A percentile compares a stretch with the other conserved stretches of the same genome.
Conservation (phyloP, 2,797 vertebrate genomes). For the Rhinophrynus dorsalis region DNA sequence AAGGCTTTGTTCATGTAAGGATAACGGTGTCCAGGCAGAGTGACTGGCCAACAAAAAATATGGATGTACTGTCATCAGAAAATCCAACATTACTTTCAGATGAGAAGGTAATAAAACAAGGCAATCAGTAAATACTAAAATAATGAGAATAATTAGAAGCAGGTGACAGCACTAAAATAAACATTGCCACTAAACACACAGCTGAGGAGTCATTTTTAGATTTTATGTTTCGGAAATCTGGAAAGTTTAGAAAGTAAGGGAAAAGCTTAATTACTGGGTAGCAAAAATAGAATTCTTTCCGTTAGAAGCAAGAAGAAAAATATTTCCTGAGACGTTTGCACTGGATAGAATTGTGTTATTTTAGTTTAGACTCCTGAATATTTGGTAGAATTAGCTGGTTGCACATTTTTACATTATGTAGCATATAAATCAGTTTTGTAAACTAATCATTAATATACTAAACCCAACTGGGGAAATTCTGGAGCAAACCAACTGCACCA, state of each 20-base stretch:
- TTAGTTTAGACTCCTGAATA: not conserved
- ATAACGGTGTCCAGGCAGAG: constrained; percentile 8
- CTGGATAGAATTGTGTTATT: too few relatives aligned
- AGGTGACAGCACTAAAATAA: constrained; percentile 9
- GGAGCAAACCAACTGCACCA: too few relatives aligned
- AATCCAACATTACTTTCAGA: not conserved
- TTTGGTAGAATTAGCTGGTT: not conserved
- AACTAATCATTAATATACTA: too few relatives aligned
- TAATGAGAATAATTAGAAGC: constrained; percentile 20
- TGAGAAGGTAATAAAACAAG: constrained; percentile 12
- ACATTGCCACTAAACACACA: not conserved
- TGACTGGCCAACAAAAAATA: constrained; percentile 6
- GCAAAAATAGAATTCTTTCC: not conserved
- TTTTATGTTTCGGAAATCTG: not conserved
- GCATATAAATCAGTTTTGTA: too few relatives aligned
- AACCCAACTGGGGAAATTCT: too few relatives aligned
- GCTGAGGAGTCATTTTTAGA: constrained; percentile 1
- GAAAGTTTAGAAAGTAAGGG: not conserved
- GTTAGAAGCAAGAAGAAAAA: not conserved
- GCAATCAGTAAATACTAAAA: constrained; percentile 3
- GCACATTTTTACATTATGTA: too few relatives aligned
- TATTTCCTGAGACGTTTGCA: not conserved
- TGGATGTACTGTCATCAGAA: not conserved
- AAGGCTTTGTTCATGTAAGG: too few relatives aligned
- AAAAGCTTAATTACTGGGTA: constrained; percentile 2